These are phyloP conservation scores for Regulus satrapa DNA, from an alignment of 2,113 vertebrate genomes.

Conservation along the genomic window DNA sequence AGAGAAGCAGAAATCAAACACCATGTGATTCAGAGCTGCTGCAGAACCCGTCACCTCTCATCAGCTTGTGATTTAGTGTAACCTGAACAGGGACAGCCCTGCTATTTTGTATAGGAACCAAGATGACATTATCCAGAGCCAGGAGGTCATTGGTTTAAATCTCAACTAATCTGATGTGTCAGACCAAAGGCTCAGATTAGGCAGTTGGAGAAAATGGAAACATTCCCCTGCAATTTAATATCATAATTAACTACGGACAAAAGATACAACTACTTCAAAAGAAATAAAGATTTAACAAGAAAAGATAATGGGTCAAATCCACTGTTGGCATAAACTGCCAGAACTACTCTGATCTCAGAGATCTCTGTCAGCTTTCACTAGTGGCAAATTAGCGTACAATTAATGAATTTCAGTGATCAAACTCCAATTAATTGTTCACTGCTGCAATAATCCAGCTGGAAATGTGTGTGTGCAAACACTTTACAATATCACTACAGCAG, in stretches of 20 bases:
- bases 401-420: slow-evolving; percentile 60
- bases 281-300: slow-evolving; percentile 42
- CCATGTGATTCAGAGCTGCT: slow-evolving; percentile 40
- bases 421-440: slow-evolving; percentile 34
- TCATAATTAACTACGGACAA: slow-evolving; percentile 63
- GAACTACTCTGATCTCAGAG: background rate
- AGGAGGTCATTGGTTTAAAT: slow-evolving; percentile 69
- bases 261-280: slow-evolving; percentile 37
- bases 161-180: slow-evolving; percentile 68
- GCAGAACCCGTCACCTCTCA: slow-evolving; percentile 51
- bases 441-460: slow-evolving; percentile 45
- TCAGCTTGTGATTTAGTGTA: slow-evolving; percentile 66
- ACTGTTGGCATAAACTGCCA: slow-evolving; percentile 24
- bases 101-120: slow-evolving; percentile 50
- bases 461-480: background rate
- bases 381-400: slow-evolving; percentile 54
- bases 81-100: slow-evolving; percentile 51
- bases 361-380: slow-evolving; percentile 45
- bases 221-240: slow-evolving; percentile 67
- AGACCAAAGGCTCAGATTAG: slow-evolving; percentile 70
- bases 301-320: slow-evolving; percentile 53
- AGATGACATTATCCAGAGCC: slow-evolving; percentile 66
- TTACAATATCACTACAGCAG: background rate
- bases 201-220: slow-evolving; percentile 55
- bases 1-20: slow-evolving; percentile 56